phyloP scores from a whole-genome alignment of 1,140 invertebrate genomes.

The Trachymyrmex septentrionalis region DNA sequence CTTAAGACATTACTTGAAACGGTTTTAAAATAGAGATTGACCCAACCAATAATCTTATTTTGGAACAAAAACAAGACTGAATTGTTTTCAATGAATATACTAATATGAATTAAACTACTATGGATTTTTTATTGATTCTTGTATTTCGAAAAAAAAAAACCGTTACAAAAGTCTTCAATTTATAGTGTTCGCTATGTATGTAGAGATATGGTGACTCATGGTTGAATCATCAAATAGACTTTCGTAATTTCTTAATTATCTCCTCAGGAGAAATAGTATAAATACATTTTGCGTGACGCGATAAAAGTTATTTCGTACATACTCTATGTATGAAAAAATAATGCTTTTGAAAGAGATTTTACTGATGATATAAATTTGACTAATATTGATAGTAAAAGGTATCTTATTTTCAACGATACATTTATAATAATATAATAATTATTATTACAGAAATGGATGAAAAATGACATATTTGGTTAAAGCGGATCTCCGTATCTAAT shows the following conservation, averaged over 20 bases:
- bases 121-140: not conserved
- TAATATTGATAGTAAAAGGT: not conserved
- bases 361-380: not conserved
- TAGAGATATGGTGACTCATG: not conserved
- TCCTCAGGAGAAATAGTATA: not conserved
- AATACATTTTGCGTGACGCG: not conserved
- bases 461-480: no score
- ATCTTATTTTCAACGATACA: not conserved
- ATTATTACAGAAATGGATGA: no score
- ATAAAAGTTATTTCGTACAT: not conserved
- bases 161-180: not conserved
- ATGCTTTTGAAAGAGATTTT: not conserved
- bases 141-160: not conserved
- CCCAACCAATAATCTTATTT: not conserved
- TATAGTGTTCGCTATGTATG: not conserved
- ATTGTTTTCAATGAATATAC: not conserved
- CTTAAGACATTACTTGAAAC: no score
- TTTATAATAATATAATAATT: not conserved
- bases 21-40: no score
- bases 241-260: conserved; percentile 4
- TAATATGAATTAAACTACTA: not conserved
- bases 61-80: not conserved
- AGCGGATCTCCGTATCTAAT: no score
- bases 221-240: not conserved
- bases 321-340: not conserved